Percentiles rank a stretch among this genome's conserved stretches.
Evolutionary conservation across 2,797 vertebrate species (phyloP).

Genomic region (Pogoniulus pusillus): DNA sequence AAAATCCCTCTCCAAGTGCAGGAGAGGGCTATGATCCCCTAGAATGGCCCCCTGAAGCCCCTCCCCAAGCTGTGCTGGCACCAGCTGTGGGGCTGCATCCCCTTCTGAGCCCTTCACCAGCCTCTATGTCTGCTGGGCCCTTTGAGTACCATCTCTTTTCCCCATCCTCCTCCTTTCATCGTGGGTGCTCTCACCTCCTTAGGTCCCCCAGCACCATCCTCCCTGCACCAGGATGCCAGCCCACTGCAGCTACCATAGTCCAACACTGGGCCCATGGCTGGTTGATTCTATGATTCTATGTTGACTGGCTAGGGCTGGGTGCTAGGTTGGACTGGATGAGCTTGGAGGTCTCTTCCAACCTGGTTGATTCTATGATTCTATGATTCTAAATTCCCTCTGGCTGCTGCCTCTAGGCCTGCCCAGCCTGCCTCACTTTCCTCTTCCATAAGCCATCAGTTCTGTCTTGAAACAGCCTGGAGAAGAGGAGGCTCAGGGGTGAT

Average conservation of each 20-base stretch:
- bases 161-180: background rate
- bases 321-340: no score
- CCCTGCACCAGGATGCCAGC: background rate
- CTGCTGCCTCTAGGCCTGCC: background rate
- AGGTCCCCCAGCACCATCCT: background rate
- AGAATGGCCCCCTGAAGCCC: background rate
- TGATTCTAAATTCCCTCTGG: background rate
- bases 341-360: no score
- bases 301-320: no score
- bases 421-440: background rate
- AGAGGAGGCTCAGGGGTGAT: no score
- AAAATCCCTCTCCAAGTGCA: conserved; percentile 26
- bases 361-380: no score
- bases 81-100: background rate
- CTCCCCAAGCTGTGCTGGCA: conserved; percentile 4
- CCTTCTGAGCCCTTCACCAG: background rate
- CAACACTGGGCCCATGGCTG: accelerated
- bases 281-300: no score
- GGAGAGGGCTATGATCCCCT: conserved; percentile 17
- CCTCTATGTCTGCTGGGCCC: background rate
- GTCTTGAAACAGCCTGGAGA: no score
- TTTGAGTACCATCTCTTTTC: background rate
- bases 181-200: background rate
- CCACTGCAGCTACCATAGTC: background rate
- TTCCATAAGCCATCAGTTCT: background rate